Conservation (phyloP, 2,797 vertebrate genomes). For the Tadarida brasiliensis region DNA sequence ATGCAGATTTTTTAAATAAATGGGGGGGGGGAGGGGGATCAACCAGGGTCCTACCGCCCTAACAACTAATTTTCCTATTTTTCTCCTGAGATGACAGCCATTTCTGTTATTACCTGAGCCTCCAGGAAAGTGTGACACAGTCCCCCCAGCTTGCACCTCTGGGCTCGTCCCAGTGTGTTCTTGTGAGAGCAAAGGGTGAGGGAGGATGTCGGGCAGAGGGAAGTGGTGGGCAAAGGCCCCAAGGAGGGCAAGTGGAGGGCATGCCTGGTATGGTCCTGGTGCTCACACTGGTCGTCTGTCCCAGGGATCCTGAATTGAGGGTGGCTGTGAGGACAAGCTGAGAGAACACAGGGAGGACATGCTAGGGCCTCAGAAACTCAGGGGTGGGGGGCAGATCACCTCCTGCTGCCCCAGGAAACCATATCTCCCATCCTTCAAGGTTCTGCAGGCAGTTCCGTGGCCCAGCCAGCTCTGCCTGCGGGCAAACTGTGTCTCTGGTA, state of each 20-base stretch:
- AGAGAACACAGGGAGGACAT: background rate
- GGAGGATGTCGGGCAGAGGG: background rate
- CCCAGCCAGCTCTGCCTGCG: background rate
- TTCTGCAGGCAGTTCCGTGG: accelerated
- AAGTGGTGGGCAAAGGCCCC: background rate
- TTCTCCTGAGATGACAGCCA: background rate
- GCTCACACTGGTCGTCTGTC: background rate
- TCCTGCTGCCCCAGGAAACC: background rate
- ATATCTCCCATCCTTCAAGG: accelerated
- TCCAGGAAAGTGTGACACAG: accelerated
- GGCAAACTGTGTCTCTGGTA: background rate
- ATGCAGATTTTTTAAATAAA: accelerated
- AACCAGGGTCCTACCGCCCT: too few species aligned
- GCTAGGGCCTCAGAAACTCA: background rate
- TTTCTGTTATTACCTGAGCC: background rate
- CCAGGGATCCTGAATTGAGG: background rate
- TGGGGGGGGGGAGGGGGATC: too few species aligned
- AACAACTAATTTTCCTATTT: background rate
- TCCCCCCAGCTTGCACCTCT: accelerated
- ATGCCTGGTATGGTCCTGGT: background rate
- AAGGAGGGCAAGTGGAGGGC: background rate
- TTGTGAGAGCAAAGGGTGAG: background rate
- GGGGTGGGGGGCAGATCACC: background rate
- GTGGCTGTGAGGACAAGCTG: background rate
- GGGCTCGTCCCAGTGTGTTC: background rate